phyloP scores from a whole-genome alignment of 2,888 invertebrate species.

The Erynnis tages region DNA sequence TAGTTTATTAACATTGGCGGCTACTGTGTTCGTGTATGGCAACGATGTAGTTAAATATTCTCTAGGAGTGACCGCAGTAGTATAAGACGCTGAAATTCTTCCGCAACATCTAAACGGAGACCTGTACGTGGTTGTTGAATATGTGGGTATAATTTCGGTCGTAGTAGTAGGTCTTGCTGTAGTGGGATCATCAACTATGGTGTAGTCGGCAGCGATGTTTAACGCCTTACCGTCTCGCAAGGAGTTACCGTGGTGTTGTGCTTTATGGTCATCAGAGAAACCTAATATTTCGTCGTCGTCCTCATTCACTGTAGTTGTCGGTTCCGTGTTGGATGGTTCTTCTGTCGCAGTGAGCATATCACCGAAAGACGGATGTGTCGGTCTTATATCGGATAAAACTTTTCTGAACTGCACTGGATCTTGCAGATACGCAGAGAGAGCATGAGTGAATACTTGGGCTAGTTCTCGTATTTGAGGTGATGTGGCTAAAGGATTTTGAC shows the following conservation, averaged over 20 bases:
- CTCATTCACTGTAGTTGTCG: constrained; percentile 82
- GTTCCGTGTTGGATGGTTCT: constrained; percentile 73
- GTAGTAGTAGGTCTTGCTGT: constrained; percentile 45
- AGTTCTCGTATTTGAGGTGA: constrained; percentile 87
- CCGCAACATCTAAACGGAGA: constrained; percentile 68
- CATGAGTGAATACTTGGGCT: constrained; percentile 92
- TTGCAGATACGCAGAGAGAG: constrained; percentile 90
- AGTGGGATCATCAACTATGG: constrained; percentile 45
- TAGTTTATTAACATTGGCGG: constrained; percentile 50
- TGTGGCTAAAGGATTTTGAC: constrained; percentile 82
- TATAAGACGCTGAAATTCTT: constrained; percentile 72
- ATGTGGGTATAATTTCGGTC: constrained; percentile 46
- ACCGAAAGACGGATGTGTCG: constrained; percentile 87
- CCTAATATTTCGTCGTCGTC: constrained; percentile 90
- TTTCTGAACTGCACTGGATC: constrained; percentile 91
- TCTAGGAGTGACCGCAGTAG: constrained; percentile 56
- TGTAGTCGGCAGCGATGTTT: constrained; percentile 52
- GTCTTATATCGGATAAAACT: constrained; percentile 88
- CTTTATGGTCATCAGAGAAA: constrained; percentile 85
- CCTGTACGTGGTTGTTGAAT: constrained; percentile 52
- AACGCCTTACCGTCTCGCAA: constrained; percentile 71
- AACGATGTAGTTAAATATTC: constrained; percentile 56
- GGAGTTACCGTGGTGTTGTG: constrained; percentile 45
- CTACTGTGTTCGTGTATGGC: constrained; percentile 73
- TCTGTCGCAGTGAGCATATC: constrained; percentile 62